phyloP scores from a whole-genome alignment of 2,888 invertebrate genomes.

The Philereme transversata region DNA sequence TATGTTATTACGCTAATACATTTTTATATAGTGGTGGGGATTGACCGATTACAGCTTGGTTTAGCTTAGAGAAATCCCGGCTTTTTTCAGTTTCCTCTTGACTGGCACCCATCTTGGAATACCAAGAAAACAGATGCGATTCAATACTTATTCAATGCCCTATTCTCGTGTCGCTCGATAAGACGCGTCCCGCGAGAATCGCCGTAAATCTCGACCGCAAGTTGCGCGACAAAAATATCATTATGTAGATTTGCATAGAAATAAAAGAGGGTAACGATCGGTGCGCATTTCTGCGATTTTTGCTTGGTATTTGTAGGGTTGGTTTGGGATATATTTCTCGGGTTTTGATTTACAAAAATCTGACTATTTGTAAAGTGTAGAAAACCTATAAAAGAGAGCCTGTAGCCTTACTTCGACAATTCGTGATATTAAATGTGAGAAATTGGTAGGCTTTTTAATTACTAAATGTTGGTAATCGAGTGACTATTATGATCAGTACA shows the following conservation, averaged over 20 bases:
- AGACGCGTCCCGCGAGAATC: conserved; percentile 45
- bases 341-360: not conserved
- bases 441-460: too few species aligned
- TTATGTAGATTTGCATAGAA: conserved; percentile 79
- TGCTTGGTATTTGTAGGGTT: conserved; percentile 32
- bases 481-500: too few species aligned
- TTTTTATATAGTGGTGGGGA: not conserved
- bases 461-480: too few species aligned
- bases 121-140: conserved; percentile 53
- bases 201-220: conserved; percentile 69
- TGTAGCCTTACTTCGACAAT: too few species aligned
- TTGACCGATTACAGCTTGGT: not conserved
- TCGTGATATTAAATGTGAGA: too few species aligned
- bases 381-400: too few species aligned
- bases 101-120: not conserved
- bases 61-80: not conserved
- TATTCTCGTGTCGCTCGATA: conserved; percentile 38
- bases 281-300: conserved; percentile 25
- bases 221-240: conserved; percentile 80
- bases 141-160: conserved; percentile 51
- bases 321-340: conserved; percentile 8
- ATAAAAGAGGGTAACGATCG: conserved; percentile 60
- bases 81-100: not conserved
- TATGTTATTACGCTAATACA: too few species aligned
- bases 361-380: too few species aligned